Conservation (phyloP, 1,140 invertebrate genomes). For the Trissolcus basalis region DNA sequence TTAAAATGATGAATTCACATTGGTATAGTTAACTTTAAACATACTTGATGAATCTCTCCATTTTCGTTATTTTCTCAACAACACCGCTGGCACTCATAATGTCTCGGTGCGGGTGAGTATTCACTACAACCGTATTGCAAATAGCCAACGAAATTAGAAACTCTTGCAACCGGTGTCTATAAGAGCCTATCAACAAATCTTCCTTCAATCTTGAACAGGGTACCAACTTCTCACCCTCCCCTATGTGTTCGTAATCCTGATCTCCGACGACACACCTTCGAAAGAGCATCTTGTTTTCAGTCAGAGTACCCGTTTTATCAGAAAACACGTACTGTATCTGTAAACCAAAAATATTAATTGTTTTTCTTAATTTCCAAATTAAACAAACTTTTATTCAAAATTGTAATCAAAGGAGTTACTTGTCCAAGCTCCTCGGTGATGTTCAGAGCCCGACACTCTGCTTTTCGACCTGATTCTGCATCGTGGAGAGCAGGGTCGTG, state of each 20-base stretch:
- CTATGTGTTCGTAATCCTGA: conserved; percentile 90
- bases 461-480: conserved; percentile 86
- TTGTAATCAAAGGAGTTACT: conserved; percentile 65
- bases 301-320: conserved; percentile 98
- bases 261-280: conserved; percentile 91
- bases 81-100: conserved; percentile 88
- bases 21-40: background rate
- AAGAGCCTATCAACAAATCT: conserved; percentile 78
- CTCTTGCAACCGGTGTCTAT: conserved; percentile 83
- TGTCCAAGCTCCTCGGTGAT: conserved; percentile 98
- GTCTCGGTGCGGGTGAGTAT: conserved; percentile 91
- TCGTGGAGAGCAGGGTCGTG: conserved; percentile 93
- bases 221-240: conserved; percentile 79
- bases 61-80: conserved; percentile 76
- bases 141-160: conserved; percentile 94
- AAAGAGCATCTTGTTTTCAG: conserved; percentile 98
- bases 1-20: no score
- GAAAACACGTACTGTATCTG: conserved; percentile 96
- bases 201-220: conserved; percentile 82
- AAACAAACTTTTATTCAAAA: conserved; percentile 1
- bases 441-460: conserved; percentile 96
- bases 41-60: conserved; percentile 48
- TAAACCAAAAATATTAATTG: conserved; percentile 24
- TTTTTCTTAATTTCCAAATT: no score
- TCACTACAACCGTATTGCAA: conserved; percentile 97